Evolutionary conservation across 2,113 vertebrate genomes (phyloP).

Genomic region (Scomber japonicus): DNA sequence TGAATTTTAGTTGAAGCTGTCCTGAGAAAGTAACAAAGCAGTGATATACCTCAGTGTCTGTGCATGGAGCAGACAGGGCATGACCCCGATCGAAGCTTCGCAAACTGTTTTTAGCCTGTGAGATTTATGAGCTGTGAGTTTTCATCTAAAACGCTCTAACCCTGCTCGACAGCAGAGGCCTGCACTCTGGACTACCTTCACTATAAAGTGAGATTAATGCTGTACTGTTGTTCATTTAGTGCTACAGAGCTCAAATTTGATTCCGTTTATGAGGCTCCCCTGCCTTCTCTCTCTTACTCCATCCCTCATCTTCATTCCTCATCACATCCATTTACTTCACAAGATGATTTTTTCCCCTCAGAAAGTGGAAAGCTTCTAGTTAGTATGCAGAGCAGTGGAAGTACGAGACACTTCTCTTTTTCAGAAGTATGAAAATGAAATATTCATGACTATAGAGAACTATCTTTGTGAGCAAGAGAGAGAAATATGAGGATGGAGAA

Average conservation of each 20-base stretch:
- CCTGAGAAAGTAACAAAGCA: slow-evolving; percentile 2
- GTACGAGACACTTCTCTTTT: slow-evolving; percentile 66
- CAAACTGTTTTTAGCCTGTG: slow-evolving; percentile 8
- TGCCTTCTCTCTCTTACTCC: slow-evolving; percentile 26
- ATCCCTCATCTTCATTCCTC: slow-evolving; percentile 65
- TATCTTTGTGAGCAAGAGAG: slow-evolving; percentile 46
- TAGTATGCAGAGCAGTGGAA: slow-evolving; percentile 77
- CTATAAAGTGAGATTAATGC: slow-evolving; percentile 51
- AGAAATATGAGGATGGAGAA: slow-evolving; percentile 41
- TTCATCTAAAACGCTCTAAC: slow-evolving; percentile 34
- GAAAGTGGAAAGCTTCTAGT: slow-evolving; percentile 62
- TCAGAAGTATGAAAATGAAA: slow-evolving; percentile 77
- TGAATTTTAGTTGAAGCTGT: not conserved
- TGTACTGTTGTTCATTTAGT: slow-evolving; percentile 50
- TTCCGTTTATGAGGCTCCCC: slow-evolving; percentile 56
- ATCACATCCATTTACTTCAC: slow-evolving; percentile 67
- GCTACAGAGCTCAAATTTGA: slow-evolving; percentile 41
- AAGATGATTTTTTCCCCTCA: slow-evolving; percentile 38
- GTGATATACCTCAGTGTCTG: not conserved
- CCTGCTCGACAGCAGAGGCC: slow-evolving; percentile 6
- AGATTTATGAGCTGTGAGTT: slow-evolving; percentile 43
- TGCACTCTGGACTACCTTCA: slow-evolving; percentile 33
- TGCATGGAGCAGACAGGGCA: slow-evolving; percentile 17
- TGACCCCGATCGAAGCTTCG: slow-evolving; percentile 28
- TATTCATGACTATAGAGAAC: slow-evolving; percentile 77